Percentiles rank a stretch among this genome's conserved stretches.
Conservation (phyloP, 1,140 invertebrate genomes). For the Vanessa tameamea region DNA sequence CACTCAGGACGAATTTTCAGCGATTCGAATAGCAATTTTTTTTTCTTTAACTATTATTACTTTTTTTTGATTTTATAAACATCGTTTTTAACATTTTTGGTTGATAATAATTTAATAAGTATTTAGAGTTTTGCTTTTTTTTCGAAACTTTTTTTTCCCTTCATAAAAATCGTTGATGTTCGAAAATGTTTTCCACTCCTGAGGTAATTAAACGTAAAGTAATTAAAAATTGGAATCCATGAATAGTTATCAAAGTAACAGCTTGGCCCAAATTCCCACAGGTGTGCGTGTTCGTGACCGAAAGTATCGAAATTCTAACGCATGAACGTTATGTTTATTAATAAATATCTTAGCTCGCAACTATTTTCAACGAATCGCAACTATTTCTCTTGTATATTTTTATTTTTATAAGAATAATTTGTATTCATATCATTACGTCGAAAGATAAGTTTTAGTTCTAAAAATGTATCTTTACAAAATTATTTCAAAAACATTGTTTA, state of each 20-base stretch:
- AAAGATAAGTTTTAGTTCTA: too few relatives aligned
- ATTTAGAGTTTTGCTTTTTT: too few relatives aligned
- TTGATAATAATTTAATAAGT: too few relatives aligned
- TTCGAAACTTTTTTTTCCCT: too few relatives aligned
- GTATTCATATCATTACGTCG: not conserved
- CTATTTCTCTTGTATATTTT: not conserved
- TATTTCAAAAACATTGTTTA: too few relatives aligned
- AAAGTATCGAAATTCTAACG: not conserved
- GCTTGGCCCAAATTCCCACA: constrained; percentile 1
- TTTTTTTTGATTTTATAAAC: too few relatives aligned
- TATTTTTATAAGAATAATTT: not conserved
- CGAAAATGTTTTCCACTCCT: not conserved
- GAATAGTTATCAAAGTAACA: not conserved
- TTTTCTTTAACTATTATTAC: too few relatives aligned
- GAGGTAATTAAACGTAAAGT: not conserved
- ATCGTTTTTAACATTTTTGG: too few relatives aligned
- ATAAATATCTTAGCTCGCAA: not conserved
- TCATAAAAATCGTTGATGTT: too few relatives aligned
- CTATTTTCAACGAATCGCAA: not conserved
- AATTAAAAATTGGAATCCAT: not conserved
- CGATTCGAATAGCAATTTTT: too few relatives aligned
- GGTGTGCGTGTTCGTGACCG: not conserved
- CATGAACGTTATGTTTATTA: not conserved
- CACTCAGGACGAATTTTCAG: too few relatives aligned
- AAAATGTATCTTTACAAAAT: too few relatives aligned